Percentiles rank a stretch among this genome's conserved stretches.
These are phyloP conservation scores for Danio aesculapii DNA, from an alignment of 2,797 vertebrate genomes.

Conservation along the genomic window DNA sequence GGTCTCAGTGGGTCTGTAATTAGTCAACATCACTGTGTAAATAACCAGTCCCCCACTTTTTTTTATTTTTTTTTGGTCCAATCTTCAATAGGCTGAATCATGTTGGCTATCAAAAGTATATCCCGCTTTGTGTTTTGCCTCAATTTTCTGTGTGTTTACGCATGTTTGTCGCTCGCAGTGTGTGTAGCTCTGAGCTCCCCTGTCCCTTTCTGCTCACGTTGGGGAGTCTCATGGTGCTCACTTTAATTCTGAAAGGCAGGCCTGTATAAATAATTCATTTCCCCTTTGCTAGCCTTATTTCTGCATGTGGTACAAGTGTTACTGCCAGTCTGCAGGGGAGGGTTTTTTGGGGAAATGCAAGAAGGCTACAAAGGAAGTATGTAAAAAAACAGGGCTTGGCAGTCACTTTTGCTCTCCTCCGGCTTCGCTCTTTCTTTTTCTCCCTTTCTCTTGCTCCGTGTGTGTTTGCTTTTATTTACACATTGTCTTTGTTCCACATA, in stretches of 20 bases:
- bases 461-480: slow-evolving; percentile 33
- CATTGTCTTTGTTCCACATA: slow-evolving; percentile 43
- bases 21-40: slow-evolving; percentile 3
- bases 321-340: slow-evolving; percentile 68
- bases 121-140: slow-evolving; percentile 15
- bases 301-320: slow-evolving; percentile 71
- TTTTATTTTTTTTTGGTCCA: background rate
- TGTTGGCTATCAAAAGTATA: background rate
- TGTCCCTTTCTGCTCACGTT: slow-evolving; percentile 57
- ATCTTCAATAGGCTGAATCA: background rate
- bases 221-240: slow-evolving; percentile 77
- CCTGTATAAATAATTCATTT: slow-evolving; percentile 88
- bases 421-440: slow-evolving; percentile 6
- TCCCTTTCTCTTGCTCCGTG: slow-evolving; percentile 4
- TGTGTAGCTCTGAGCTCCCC: slow-evolving; percentile 46
- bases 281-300: slow-evolving; percentile 79
- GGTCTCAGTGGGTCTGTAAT: slow-evolving; percentile 11
- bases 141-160: slow-evolving; percentile 32
- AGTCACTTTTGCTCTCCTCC: background rate
- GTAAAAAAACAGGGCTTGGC: slow-evolving; percentile 30
- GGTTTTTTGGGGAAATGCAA: slow-evolving; percentile 48
- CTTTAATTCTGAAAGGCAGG: slow-evolving; percentile 88
- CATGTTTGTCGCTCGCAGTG: slow-evolving; percentile 19
- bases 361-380: slow-evolving; percentile 56
- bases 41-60: background rate